A percentile compares a stretch with the other conserved stretches of the same genome.
Conservation (phyloP, 2,888 invertebrate species). For the Elmis aenea region DNA sequence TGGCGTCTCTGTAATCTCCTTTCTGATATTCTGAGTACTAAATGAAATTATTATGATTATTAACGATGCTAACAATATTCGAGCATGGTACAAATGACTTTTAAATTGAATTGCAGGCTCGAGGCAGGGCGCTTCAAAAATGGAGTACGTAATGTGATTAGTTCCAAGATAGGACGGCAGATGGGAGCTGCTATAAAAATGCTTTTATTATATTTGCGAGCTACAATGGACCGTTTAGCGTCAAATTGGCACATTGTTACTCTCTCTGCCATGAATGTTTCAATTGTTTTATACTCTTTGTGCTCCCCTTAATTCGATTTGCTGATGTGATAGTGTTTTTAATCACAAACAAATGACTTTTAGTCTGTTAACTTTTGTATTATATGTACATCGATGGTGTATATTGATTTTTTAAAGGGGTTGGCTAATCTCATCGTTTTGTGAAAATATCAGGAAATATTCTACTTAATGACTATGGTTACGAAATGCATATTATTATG, state of each 20-base stretch:
- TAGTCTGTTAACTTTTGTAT: slow-evolving; percentile 26
- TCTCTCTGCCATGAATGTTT: slow-evolving; percentile 22
- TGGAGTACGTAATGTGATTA: slow-evolving; percentile 63
- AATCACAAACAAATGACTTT: slow-evolving; percentile 35
- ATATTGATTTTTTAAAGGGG: too few species aligned
- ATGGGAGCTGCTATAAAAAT: slow-evolving; percentile 47
- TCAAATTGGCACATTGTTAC: slow-evolving; percentile 44
- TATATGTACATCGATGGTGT: too few species aligned
- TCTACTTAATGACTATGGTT: too few species aligned
- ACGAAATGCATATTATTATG: too few species aligned
- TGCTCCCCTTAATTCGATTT: slow-evolving; percentile 33
- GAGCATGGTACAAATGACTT: slow-evolving; percentile 59
- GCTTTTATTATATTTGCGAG: slow-evolving; percentile 42
- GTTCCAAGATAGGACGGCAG: slow-evolving; percentile 50
- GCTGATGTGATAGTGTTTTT: slow-evolving; percentile 37
- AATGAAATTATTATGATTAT: slow-evolving; percentile 49
- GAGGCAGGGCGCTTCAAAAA: slow-evolving; percentile 53
- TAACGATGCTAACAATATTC: slow-evolving; percentile 48
- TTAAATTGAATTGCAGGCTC: slow-evolving; percentile 60
- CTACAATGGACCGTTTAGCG: slow-evolving; percentile 42
- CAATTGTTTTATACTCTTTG: slow-evolving; percentile 39
- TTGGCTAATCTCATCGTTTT: too few species aligned
- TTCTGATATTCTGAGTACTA: slow-evolving; percentile 39
- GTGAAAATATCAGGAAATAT: too few species aligned
- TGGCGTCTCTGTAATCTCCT: slow-evolving; percentile 33